Percentiles rank a stretch among this genome's conserved stretches.
Evolutionary conservation across 1,140 invertebrate species (phyloP).

Genomic region (Drosophila bifasciata): DNA sequence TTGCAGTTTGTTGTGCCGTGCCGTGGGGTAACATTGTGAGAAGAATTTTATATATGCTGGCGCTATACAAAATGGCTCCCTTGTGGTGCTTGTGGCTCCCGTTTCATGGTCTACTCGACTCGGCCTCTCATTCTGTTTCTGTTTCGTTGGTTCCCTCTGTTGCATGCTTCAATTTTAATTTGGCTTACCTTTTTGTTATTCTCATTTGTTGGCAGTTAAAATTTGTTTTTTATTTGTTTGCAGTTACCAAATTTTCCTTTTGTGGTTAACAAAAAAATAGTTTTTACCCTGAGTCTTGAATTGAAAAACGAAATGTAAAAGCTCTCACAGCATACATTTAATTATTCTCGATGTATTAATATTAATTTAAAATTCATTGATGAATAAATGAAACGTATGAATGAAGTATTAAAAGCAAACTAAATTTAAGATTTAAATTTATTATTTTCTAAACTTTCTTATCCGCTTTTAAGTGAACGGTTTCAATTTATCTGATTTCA

Average conservation of each 20-base stretch:
- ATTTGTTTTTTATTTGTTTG: constrained; percentile 43
- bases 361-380: no score
- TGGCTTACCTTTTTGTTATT: background rate
- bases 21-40: constrained; percentile 54
- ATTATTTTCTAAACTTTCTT: no score
- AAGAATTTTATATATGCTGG: constrained; percentile 49
- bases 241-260: background rate
- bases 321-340: no score
- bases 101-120: constrained; percentile 1
- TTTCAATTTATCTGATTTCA: background rate
- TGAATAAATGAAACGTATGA: no score
- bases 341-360: no score
- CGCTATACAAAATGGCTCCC: constrained; percentile 28
- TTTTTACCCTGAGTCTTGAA: no score
- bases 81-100: no score
- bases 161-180: constrained; percentile 45
- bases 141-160: background rate
- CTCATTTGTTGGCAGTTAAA: constrained; percentile 28
- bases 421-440: no score
- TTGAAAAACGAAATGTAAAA: no score
- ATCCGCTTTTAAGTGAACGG: background rate
- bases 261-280: background rate
- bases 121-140: background rate
- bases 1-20: constrained; percentile 28
- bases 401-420: no score